These are phyloP conservation scores for Squalus acanthias DNA, from an alignment of 2,797 vertebrate species.

Conservation along the genomic window DNA sequence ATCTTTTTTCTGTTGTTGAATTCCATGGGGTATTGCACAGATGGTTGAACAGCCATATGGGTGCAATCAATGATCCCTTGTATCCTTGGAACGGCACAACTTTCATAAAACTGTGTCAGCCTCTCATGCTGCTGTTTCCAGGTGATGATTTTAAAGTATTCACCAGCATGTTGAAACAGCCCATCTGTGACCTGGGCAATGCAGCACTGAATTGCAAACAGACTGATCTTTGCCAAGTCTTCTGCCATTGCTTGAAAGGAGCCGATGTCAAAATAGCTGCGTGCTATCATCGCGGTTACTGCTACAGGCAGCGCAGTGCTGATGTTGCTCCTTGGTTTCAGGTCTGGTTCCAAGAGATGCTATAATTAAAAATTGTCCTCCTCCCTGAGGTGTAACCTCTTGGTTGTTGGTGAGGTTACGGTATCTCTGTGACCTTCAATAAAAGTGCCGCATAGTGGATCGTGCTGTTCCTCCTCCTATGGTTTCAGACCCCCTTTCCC, in stretches of 20 bases:
- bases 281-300: no score
- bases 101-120: background rate
- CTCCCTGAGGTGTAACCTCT: background rate
- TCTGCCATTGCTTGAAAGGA: background rate
- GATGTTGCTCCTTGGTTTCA: background rate
- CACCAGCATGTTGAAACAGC: background rate
- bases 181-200: background rate
- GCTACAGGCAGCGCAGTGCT: background rate
- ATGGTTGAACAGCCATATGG: background rate
- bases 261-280: background rate
- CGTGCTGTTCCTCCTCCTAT: background rate
- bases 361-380: background rate
- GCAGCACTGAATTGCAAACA: background rate
- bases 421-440: background rate
- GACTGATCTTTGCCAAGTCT: background rate
- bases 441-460: background rate
- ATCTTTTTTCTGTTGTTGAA: background rate
- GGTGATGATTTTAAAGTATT: background rate
- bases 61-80: background rate
- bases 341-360: background rate
- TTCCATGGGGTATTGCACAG: background rate
- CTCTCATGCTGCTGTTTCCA: background rate
- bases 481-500: background rate
- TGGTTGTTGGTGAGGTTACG: background rate
- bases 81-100: no score